Evolutionary conservation across 2,888 invertebrate species (phyloP), one percentile per base, ranked within the genome.

Genomic region (Drosophila paramelanica): DNA sequence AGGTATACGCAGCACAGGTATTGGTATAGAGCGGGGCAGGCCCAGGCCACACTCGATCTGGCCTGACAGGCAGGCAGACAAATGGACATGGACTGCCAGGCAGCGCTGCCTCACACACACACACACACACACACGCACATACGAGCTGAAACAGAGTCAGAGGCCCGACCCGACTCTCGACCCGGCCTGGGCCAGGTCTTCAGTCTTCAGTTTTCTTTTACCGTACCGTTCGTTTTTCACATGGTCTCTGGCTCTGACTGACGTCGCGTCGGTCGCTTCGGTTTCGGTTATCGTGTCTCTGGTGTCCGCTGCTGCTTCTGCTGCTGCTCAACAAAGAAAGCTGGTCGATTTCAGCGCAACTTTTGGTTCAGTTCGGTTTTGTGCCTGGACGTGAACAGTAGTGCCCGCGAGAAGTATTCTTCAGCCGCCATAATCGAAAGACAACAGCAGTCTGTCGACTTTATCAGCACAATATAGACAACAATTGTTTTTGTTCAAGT

Each of bases 301-400:
- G 45, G 45, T 53, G 7, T 58, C 53, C 51, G 58, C 59, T 2
- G 27, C 13, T 62, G 64, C n/a, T n/a, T 47, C 58, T 6, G 57
- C 47, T 36, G 81, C 75, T 81, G 88, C 90, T 90, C 90, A 90
- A 81, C 89, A 87, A 90, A 90, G 90, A 90, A 90, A 90, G 89
- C 90, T 90, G 89, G 89, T 88, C 86, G 79, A 84, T 81, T 83
- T 85, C 81, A 82, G 80, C 77, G 74, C 85, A 86, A 83, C 88
- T 83, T 75, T 89, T 81, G 79, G 78, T 75, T 91, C 88, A 91
- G 90, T 91, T 89, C 89, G 90, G 87, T 90, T 91, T 89, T 77
- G 90, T 88, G 89, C 88, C 89, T 90, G 89, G 84, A 80, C 87
- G 90, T 79, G 89, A 81, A 72, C 80, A 87, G 79, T 65, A 85